phyloP scores from a whole-genome alignment of 2,888 invertebrate genomes.

The Lasius platythorax region DNA sequence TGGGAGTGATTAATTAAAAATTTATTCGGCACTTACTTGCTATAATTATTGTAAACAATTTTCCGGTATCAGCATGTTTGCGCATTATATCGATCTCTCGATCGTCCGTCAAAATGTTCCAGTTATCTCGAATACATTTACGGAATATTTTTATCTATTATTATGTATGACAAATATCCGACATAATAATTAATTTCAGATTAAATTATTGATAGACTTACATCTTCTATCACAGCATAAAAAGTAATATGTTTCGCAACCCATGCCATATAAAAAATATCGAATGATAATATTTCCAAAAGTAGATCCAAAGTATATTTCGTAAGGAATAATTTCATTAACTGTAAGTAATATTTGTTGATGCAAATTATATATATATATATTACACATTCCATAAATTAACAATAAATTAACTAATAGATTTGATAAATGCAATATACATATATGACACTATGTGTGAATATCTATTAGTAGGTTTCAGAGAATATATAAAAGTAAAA shows the following conservation, averaged over 20 bases:
- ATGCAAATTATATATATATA: background rate
- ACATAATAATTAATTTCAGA: background rate
- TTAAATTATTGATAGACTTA: constrained; percentile 21
- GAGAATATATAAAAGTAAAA: no score
- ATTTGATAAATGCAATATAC: no score
- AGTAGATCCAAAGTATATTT: constrained; percentile 2
- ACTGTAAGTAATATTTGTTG: background rate
- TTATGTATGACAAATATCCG: background rate
- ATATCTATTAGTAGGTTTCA: no score
- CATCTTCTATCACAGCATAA: background rate
- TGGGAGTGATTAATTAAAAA: background rate
- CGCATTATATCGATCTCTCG: constrained; percentile 29
- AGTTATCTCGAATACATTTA: background rate
- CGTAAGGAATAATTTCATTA: constrained; percentile 7
- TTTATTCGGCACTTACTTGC: constrained; percentile 19
- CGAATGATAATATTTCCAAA: background rate
- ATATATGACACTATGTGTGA: no score
- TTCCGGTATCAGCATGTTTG: background rate
- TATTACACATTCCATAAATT: no score
- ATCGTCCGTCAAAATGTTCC: constrained; percentile 7
- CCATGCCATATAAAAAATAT: background rate
- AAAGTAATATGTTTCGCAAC: constrained; percentile 11
- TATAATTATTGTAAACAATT: background rate
- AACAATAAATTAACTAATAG: no score
- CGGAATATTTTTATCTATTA: constrained; percentile 24